phyloP scores from a whole-genome alignment of 1,140 invertebrate genomes.

The Drosophila sechellia region DNA sequence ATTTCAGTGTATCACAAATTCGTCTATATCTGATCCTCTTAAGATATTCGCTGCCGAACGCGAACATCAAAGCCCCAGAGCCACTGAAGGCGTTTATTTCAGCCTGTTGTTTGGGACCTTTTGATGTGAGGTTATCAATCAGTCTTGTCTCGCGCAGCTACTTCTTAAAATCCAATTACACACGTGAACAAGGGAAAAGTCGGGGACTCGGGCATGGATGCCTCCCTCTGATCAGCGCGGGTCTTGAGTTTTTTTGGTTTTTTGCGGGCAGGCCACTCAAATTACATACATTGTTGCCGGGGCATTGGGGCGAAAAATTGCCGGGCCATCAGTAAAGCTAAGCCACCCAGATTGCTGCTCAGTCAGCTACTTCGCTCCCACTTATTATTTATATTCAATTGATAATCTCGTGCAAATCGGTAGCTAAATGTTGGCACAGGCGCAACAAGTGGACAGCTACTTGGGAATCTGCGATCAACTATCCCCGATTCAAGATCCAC shows the following conservation, averaged over 20 bases:
- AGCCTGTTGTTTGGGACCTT: conserved; percentile 66
- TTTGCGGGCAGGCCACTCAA: conserved; percentile 50
- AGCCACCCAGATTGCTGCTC: conserved; percentile 58
- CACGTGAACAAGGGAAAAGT: conserved; percentile 43
- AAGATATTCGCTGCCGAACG: conserved; percentile 39
- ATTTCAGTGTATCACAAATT: conserved; percentile 1
- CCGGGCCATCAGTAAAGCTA: conserved; percentile 27
- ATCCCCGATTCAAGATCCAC: conserved; percentile 14
- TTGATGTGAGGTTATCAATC: conserved; percentile 77
- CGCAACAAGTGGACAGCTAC: conserved; percentile 72
- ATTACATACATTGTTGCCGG: conserved; percentile 69
- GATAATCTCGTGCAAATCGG: conserved; percentile 80
- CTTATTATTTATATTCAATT: conserved; percentile 82
- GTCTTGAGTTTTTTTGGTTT: conserved; percentile 15
- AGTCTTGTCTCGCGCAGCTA: conserved; percentile 63
- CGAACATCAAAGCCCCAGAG: conserved; percentile 61
- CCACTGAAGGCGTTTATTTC: conserved; percentile 70
- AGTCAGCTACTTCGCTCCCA: conserved; percentile 25
- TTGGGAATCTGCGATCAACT: conserved; percentile 1
- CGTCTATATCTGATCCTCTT: background rate
- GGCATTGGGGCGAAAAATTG: conserved; percentile 71
- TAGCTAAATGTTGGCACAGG: conserved; percentile 79
- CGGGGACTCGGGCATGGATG: background rate
- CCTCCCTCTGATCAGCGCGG: conserved; percentile 44
- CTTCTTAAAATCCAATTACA: conserved; percentile 82